phyloP scores from a whole-genome alignment of 2,888 invertebrate species.

The Schizaphis graminum region DNA sequence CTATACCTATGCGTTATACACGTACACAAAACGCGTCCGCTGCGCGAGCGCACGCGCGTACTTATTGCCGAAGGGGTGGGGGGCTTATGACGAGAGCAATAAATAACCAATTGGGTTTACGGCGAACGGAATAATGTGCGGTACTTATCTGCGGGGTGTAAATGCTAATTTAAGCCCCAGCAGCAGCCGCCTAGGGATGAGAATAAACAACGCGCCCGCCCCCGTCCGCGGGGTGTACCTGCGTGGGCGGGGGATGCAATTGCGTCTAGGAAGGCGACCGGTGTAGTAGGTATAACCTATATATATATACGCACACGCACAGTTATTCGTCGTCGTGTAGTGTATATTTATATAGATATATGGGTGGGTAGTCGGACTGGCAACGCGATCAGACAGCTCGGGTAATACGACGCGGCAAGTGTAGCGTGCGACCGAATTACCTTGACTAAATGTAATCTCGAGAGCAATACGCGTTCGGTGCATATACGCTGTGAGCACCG shows the following conservation, averaged over 20 bases:
- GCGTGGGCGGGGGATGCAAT: neutral
- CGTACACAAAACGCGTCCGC: neutral
- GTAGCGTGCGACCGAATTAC: slow-evolving; percentile 16
- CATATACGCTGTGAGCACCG: neutral
- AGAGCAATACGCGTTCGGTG: slow-evolving; percentile 26
- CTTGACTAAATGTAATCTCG: slow-evolving; percentile 37
- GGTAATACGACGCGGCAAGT: neutral
- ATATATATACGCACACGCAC: too few relatives aligned
- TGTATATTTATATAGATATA: too few relatives aligned
- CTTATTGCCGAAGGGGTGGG: too few relatives aligned
- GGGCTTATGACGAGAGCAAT: neutral
- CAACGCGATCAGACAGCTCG: neutral
- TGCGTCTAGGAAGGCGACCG: neutral
- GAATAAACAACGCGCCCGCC: slow-evolving; percentile 13
- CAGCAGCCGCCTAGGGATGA: neutral
- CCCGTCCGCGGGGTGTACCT: neutral
- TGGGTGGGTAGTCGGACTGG: neutral
- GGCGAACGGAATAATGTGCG: slow-evolving; percentile 50
- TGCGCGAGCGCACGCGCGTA: neutral
- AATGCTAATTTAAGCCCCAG: slow-evolving; percentile 50
- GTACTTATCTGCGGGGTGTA: slow-evolving; percentile 46
- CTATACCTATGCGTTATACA: neutral
- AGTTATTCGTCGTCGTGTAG: too few relatives aligned
- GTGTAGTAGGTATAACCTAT: neutral
- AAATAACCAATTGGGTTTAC: slow-evolving; percentile 55